Base-by-base conservation (phyloP, 2,113 vertebrate genomes). In the Nycticryphes semicollaris region DNA sequence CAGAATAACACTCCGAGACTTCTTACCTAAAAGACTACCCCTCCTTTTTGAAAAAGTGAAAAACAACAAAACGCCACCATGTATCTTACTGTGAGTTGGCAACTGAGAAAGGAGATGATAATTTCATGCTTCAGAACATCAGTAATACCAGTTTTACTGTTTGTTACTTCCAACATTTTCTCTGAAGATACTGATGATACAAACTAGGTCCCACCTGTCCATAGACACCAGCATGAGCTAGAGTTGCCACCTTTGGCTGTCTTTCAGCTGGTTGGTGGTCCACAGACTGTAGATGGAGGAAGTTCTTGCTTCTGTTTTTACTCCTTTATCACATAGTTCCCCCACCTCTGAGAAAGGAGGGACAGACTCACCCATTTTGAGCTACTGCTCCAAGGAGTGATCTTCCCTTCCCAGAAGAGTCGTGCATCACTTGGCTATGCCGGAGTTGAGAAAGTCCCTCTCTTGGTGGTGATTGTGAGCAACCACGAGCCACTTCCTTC, bases 361-460 rank as follows among this genome's bases (percentile, higher is more conserved):
- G 47, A 56, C 39, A 70, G 51, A 51, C 31, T 84, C 51, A 84
- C 45, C 45, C 51, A 11, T 12, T 39, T 30, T 79, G 31, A 63
- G 23, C 63, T 63, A 59, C 41, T 63, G 64, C 43, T 76, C 53
- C 59, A 43, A 75, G 66, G 18, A 63, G 27, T 22, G 33, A 60
- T 48, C 39, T 37, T 75, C 37, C 14, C 39, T 60, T 81, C 37
- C 43, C 33, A 72, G 74, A 77, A 81, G 39, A n/a, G 33, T 33
- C 1, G 0, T 22, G 16, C 33, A 57, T 45, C 1, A 2, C 27
- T 23, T 77, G 75, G 53, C 53, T 37, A 53, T 19, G 2, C 6
- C 1, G 1, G 33, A 68, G 30, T 5, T 48, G 28, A 85, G 75
- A 39, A 91, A 43, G 64, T 63, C 20, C 41, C 53, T 68, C 19